phyloP scores from a whole-genome alignment of 1,140 invertebrate genomes.

The Scaptomyza graminum region DNA sequence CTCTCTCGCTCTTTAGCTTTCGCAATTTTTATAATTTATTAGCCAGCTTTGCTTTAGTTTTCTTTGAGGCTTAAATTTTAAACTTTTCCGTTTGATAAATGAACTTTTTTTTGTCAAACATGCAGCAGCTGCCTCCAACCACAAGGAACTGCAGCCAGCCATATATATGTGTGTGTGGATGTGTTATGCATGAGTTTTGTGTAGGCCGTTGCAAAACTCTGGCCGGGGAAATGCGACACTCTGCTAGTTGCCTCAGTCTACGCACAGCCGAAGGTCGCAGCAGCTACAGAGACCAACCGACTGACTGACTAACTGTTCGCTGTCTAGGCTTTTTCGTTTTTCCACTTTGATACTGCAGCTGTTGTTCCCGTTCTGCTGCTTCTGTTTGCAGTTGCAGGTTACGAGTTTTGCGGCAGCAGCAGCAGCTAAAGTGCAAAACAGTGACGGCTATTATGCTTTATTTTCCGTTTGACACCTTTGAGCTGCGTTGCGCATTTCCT shows the following conservation, averaged over 20 bases:
- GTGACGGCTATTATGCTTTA: conserved; percentile 73
- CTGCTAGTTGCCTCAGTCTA: conserved; percentile 12
- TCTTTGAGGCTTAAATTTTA: conserved; percentile 26
- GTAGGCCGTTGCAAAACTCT: conserved; percentile 7
- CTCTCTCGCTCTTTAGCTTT: not conserved
- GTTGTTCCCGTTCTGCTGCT: not conserved
- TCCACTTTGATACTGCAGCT: conserved; percentile 9
- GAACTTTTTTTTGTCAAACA: conserved; percentile 10
- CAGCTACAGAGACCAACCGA: not conserved
- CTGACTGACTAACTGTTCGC: conserved; percentile 22
- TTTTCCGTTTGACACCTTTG: conserved; percentile 81
- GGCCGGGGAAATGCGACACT: conserved; percentile 40
- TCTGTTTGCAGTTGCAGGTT: conserved; percentile 10
- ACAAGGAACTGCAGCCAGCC: not conserved
- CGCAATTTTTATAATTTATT: conserved; percentile 63
- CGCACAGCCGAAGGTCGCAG: conserved; percentile 35
- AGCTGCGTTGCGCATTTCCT: conserved; percentile 77
- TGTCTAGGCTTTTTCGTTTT: conserved; percentile 32
- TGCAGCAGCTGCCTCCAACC: not conserved
- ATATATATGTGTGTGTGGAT: not conserved
- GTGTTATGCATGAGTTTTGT: not conserved
- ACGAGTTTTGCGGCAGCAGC: conserved; percentile 11
- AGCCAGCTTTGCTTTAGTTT: conserved; percentile 28
- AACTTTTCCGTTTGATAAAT: conserved; percentile 40
- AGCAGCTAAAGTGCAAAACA: conserved; percentile 49